Evolutionary conservation across 2,888 invertebrate species (phyloP).

Genomic region (Macaria liturata): DNA sequence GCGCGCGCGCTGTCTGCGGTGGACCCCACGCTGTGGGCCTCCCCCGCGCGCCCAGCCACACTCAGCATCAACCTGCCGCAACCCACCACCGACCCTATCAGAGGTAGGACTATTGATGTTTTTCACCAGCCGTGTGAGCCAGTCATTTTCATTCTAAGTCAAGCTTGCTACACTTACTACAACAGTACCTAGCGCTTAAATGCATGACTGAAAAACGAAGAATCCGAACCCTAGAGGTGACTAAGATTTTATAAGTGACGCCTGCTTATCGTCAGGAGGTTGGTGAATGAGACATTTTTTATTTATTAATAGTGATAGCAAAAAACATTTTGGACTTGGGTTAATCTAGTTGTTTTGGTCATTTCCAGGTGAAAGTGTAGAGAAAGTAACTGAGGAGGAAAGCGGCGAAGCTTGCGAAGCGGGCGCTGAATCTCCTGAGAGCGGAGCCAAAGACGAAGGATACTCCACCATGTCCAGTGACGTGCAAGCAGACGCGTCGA

Average conservation of each 20-base stretch:
- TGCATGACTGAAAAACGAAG: too few species aligned
- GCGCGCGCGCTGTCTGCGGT: conserved; percentile 85
- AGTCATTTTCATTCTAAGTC: too few species aligned
- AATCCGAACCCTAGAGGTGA: too few species aligned
- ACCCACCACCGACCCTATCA: conserved; percentile 61
- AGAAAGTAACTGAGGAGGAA: conserved; percentile 71
- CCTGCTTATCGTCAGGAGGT: too few species aligned
- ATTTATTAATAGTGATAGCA: too few species aligned
- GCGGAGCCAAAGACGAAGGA: conserved; percentile 91
- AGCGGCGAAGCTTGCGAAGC: conserved; percentile 85
- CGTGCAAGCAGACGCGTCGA: conserved; percentile 88
- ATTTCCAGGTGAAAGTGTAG: conserved; percentile 58
- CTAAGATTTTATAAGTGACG: too few species aligned
- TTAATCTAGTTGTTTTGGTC: neutral
- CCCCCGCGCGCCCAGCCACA: conserved; percentile 87
- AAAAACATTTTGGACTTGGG: too few species aligned
- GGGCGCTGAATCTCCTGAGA: conserved; percentile 89
- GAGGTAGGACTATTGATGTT: conserved; percentile 44
- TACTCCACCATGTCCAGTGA: conserved; percentile 94
- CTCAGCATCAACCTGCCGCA: conserved; percentile 87
- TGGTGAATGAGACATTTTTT: too few species aligned
- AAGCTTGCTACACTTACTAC: too few species aligned
- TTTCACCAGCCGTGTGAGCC: too few species aligned
- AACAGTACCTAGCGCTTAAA: too few species aligned
- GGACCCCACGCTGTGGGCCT: conserved; percentile 87